A percentile compares a stretch with the other conserved stretches of the same genome.
These are phyloP conservation scores for Netelia inedita DNA, from an alignment of 2,888 invertebrate genomes.

Conservation along the genomic window DNA sequence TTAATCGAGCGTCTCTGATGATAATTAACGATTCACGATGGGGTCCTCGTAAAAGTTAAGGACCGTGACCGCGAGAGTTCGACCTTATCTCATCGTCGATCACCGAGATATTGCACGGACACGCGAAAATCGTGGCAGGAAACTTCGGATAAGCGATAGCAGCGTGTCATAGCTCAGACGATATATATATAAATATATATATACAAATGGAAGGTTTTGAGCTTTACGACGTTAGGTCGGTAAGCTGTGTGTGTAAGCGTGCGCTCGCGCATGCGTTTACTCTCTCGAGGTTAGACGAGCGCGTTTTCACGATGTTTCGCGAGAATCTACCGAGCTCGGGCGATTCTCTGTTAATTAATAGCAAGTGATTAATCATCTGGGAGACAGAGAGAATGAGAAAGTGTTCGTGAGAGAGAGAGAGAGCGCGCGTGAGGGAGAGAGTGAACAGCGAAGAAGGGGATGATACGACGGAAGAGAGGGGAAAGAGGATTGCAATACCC, in stretches of 20 bases:
- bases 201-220: not conserved
- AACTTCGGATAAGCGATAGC: constrained; percentile 48
- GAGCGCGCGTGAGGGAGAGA: constrained; percentile 28
- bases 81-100: constrained; percentile 69
- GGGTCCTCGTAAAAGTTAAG: constrained; percentile 80
- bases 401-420: not conserved
- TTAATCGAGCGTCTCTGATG: constrained; percentile 72
- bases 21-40: constrained; percentile 76
- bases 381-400: constrained; percentile 65
- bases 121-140: constrained; percentile 27
- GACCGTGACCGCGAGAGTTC: constrained; percentile 75
- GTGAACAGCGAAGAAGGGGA: constrained; percentile 27
- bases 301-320: constrained; percentile 41
- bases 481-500: constrained; percentile 73
- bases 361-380: constrained; percentile 81
- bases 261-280: not conserved
- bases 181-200: constrained; percentile 3
- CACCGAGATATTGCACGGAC: constrained; percentile 49
- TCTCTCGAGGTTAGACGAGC: constrained; percentile 23
- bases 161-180: constrained; percentile 25
- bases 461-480: constrained; percentile 1
- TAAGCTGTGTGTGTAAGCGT: not conserved
- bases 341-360: constrained; percentile 83
- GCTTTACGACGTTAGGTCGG: not conserved
- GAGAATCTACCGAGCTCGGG: constrained; percentile 44